phyloP scores from a whole-genome alignment of 2,113 vertebrate species.

The Phyllostomus hastatus region DNA sequence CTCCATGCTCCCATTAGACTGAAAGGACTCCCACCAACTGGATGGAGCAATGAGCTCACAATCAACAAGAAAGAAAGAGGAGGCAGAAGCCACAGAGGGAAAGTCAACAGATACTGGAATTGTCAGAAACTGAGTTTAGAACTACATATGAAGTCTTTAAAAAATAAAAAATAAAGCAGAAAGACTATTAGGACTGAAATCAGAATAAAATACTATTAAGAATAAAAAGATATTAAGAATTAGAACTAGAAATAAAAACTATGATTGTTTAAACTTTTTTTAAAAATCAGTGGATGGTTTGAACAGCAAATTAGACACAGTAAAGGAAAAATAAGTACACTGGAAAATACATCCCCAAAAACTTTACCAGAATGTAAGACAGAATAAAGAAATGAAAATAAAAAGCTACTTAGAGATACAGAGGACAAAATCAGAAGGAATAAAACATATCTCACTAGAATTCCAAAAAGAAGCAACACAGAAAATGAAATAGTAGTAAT shows the following conservation, averaged over 20 bases:
- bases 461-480: not conserved
- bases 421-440: not conserved
- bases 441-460: not conserved
- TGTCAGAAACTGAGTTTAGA: not conserved
- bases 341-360: not conserved
- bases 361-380: not conserved
- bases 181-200: not conserved
- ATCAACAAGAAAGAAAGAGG: not conserved
- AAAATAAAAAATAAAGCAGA: not conserved
- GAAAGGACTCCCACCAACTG: not conserved
- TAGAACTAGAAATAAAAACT: not conserved
- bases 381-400: not conserved
- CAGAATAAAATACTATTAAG: not conserved
- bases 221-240: not conserved
- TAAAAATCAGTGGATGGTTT: not conserved
- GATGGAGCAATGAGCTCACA: not conserved
- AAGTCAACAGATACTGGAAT: not conserved
- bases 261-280: not conserved
- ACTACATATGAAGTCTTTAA: not conserved
- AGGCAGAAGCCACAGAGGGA: not conserved
- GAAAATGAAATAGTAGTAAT: not conserved
- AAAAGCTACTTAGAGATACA: not conserved
- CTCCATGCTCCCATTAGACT: not conserved
- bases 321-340: not conserved
- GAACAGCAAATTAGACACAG: not conserved